Percentiles rank a stretch among this genome's conserved stretches.
phyloP scores from a whole-genome alignment of 1,140 invertebrate species.

The Diprion similis region DNA sequence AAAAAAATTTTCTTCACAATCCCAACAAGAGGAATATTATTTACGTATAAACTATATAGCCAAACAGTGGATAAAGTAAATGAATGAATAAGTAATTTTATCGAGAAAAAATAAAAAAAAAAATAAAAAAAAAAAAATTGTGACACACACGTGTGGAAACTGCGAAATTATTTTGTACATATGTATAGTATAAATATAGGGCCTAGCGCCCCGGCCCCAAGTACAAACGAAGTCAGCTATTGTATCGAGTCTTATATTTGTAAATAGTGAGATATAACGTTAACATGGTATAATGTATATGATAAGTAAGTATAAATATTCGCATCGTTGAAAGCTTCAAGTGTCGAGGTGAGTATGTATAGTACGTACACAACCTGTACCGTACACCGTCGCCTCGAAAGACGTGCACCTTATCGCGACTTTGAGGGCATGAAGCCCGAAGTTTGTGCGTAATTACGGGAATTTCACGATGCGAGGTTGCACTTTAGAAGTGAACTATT shows the following conservation, averaged over 20 bases:
- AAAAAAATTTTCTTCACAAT: too few relatives aligned
- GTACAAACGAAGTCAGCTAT: slow-evolving; percentile 61
- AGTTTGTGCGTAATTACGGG: slow-evolving; percentile 2
- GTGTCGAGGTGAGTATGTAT: too few relatives aligned
- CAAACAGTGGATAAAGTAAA: too few relatives aligned
- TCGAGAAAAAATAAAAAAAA: neutral
- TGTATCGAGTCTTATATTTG: slow-evolving; percentile 54
- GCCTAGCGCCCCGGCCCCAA: slow-evolving; percentile 59
- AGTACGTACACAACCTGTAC: too few relatives aligned
- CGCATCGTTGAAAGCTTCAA: neutral
- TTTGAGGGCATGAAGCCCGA: slow-evolving; percentile 16
- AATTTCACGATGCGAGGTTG: slow-evolving; percentile 11
- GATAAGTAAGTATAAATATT: neutral
- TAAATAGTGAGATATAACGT: slow-evolving; percentile 26
- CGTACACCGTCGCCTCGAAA: neutral
- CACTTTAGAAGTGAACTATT: slow-evolving; percentile 9
- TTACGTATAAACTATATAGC: neutral
- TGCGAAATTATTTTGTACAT: slow-evolving; percentile 45
- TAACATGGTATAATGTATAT: neutral
- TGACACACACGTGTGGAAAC: neutral
- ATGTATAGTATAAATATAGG: slow-evolving; percentile 56
- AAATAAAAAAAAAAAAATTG: too few relatives aligned
- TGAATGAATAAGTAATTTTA: too few relatives aligned
- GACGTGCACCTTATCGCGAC: neutral
- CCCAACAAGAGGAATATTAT: too few relatives aligned